Conservation (phyloP, 2,888 invertebrate genomes). For the Diplazon laetatorius region DNA sequence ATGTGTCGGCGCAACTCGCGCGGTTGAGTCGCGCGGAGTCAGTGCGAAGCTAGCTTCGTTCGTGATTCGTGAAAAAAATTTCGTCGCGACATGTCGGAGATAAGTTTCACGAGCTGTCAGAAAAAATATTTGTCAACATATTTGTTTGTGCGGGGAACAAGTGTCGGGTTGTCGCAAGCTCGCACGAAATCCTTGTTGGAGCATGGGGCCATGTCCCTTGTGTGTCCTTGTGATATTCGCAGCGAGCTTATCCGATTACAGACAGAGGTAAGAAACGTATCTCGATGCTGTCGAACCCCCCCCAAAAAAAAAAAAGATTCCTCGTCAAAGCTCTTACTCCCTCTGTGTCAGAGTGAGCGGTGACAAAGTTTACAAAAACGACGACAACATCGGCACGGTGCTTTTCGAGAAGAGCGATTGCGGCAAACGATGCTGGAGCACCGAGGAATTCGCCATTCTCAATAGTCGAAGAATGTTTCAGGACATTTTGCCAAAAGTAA, state of each 20-base stretch:
- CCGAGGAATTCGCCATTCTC: constrained; percentile 75
- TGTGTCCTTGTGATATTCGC: constrained; percentile 67
- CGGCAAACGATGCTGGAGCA: constrained; percentile 76
- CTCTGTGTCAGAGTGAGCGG: constrained; percentile 64
- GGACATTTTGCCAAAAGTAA: constrained; percentile 78
- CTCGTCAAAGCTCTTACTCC: neutral
- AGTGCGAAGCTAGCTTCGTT: constrained; percentile 48
- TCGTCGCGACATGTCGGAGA: constrained; percentile 30
- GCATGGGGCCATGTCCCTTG: constrained; percentile 71
- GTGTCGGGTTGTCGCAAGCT: constrained; percentile 2
- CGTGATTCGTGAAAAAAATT: constrained; percentile 55
- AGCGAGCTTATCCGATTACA: constrained; percentile 53
- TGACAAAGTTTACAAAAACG: constrained; percentile 62
- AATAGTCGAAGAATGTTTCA: constrained; percentile 77
- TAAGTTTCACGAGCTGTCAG: constrained; percentile 52
- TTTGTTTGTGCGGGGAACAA: constrained; percentile 21
- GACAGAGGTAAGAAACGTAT: constrained; percentile 56
- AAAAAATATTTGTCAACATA: constrained; percentile 47
- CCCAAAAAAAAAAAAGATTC: too few relatives aligned
- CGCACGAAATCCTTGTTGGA: constrained; percentile 58
- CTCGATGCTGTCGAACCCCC: neutral
- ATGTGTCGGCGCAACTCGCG: too few relatives aligned
- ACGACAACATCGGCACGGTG: constrained; percentile 77
- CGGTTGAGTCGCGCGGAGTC: neutral
- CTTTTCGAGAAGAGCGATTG: constrained; percentile 74